Base-by-base conservation (phyloP, 2,797 vertebrate species). In the Fringilla coelebs region DNA sequence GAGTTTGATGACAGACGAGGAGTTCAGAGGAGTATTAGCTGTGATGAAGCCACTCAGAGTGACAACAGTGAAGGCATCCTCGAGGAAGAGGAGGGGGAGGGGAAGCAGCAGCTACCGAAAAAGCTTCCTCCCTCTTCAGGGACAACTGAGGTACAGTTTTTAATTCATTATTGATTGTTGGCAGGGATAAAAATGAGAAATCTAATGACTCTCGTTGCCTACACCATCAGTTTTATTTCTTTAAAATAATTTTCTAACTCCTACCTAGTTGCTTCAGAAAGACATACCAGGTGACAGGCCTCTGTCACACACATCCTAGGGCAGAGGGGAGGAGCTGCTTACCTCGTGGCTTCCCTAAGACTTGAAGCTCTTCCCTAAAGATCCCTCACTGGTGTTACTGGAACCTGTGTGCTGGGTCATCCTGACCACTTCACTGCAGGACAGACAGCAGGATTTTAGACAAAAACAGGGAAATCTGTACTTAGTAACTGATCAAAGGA, bases 1-100 rank as follows among this genome's bases (percentile, higher is more conserved):
- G 99, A 99, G 80, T 97, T 98, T 2, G 99, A 99, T 9, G 99
- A 99, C 85, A 98, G 98, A 6, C 97, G 98, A 20, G 94, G 97
- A 76, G 90, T 98, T 6, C 92, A 98, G 51, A 98, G 99, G 89
- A 97, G 98, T 46, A 24, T 98, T 72, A 98, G 99, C 97, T 98
- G 98, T 40, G 99, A 99, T 20, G 99, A 99, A 70, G 96, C 97
- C 17, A 96, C 96, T 9, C 97, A 98, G 95, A 98, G 98, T 58
- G 99, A 99, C 96, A 97, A 98, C 93, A 98, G 98, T 0, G 98
- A 99, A 89, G 98, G 98, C 74, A 95, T 98, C 78, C 96, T 98
- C 6, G 99, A 99, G 94, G 98, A 98, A 22, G 98, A 99, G 25
- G 94, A 94, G 80, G 80, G 96, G 3, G 98, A 98, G 70, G 98